Conservation (phyloP, 2,797 vertebrate genomes). For the Rhinella marina region DNA sequence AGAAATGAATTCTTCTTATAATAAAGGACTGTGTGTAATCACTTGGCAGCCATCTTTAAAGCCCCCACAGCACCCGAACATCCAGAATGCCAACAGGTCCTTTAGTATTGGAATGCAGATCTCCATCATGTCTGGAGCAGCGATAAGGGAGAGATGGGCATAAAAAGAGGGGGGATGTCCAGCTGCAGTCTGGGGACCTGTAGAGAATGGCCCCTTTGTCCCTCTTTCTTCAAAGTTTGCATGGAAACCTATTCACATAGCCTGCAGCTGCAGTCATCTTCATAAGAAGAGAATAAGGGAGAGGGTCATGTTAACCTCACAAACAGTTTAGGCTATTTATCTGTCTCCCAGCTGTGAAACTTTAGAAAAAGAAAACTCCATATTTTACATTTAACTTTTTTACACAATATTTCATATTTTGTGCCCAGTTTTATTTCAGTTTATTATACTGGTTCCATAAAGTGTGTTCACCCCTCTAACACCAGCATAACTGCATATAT, state of each 20-base stretch:
- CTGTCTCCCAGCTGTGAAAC: constrained; percentile 56
- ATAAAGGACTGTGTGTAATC: constrained; percentile 43
- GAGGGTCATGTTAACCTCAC: constrained; percentile 47
- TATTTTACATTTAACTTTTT: constrained; percentile 20
- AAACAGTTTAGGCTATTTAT: constrained; percentile 59
- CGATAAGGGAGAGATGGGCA: constrained; percentile 51
- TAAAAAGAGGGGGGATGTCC: constrained; percentile 47
- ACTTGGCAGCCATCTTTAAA: constrained; percentile 58
- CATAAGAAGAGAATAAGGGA: constrained; percentile 51
- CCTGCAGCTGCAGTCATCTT: constrained; percentile 62
- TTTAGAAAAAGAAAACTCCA: constrained; percentile 41
- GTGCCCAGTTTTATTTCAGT: not conserved
- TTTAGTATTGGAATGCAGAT: constrained; percentile 61
- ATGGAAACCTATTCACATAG: constrained; percentile 58
- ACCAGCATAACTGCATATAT: not conserved
- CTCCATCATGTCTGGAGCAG: constrained; percentile 60
- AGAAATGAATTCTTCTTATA: constrained; percentile 13
- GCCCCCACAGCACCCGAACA: constrained; percentile 30
- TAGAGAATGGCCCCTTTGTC: constrained; percentile 57
- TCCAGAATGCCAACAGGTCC: constrained; percentile 54
- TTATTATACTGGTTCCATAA: not conserved
- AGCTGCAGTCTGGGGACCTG: constrained; percentile 61
- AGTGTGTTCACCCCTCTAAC: not conserved
- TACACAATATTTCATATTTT: not conserved
- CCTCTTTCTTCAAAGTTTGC: constrained; percentile 54